phyloP scores from a whole-genome alignment of 2,888 invertebrate species.

The Spilarctia lutea region DNA sequence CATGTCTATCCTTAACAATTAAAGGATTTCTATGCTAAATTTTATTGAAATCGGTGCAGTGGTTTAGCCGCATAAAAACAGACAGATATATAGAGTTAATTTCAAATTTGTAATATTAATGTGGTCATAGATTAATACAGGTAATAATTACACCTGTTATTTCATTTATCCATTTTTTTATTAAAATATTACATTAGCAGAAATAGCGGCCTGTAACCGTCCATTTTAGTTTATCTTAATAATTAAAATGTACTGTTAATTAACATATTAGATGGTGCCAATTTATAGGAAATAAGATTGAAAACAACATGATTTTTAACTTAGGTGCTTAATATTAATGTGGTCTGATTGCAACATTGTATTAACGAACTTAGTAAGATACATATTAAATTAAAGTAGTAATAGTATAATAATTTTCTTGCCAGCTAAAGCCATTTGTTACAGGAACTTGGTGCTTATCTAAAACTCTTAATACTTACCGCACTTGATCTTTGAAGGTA shows the following conservation, averaged over 20 bases:
- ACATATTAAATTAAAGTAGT: not conserved
- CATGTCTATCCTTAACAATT: no score
- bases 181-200: not conserved
- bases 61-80: no score
- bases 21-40: no score
- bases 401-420: no score
- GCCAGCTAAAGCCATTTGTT: no score
- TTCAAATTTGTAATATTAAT: no score
- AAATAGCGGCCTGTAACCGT: not conserved
- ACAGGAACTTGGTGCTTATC: not conserved
- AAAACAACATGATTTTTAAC: not conserved
- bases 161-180: not conserved
- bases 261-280: not conserved
- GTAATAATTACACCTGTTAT: not conserved
- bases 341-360: not conserved
- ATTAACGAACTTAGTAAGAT: not conserved
- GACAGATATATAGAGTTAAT: no score
- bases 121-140: no score
- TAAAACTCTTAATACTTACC: not conserved
- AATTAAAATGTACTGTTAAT: not conserved
- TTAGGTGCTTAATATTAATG: not conserved
- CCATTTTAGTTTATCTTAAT: not conserved
- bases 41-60: no score
- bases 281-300: not conserved
- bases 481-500: no score